Percentiles rank a stretch among this genome's conserved stretches.
Evolutionary conservation across 2,888 invertebrate genomes (phyloP).

Genomic region (Scaeva pyrastri): DNA sequence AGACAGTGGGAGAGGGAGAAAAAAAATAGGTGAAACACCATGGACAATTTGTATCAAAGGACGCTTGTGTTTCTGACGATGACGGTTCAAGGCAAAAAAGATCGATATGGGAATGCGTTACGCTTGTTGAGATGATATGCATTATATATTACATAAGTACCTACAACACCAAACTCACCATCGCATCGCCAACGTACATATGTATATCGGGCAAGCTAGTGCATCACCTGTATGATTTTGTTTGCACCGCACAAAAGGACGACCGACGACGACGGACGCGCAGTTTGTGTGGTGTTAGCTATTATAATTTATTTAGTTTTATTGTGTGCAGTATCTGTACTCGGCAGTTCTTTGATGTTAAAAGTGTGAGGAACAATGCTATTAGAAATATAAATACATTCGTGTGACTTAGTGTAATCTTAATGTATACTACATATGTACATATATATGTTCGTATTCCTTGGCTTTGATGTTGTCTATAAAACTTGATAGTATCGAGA

Average conservation of each 20-base stretch:
- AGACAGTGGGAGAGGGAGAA: constrained; percentile 1
- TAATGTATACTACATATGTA: no score
- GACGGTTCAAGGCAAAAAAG: constrained; percentile 51
- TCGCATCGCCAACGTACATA: no score
- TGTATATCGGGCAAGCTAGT: neutral
- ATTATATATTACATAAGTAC: neutral
- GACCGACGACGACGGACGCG: neutral
- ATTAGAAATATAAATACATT: no score
- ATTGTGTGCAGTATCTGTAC: constrained; percentile 15
- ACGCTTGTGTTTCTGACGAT: constrained; percentile 29
- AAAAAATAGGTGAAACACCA: constrained; percentile 12
- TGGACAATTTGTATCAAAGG: neutral
- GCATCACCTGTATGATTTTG: constrained; percentile 67
- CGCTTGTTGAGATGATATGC: neutral
- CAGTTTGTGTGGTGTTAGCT: constrained; percentile 27
- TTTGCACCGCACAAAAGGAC: constrained; percentile 26
- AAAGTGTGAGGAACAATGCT: neutral
- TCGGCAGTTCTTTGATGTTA: neutral
- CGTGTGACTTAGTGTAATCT: no score
- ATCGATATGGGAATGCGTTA: constrained; percentile 49
- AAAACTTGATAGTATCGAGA: no score
- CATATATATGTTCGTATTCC: no score
- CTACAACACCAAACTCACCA: neutral
- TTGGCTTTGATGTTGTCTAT: no score
- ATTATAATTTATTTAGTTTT: constrained; percentile 58